Percentiles rank a stretch among this genome's conserved stretches.
These are phyloP conservation scores for Phoeniculus purpureus DNA, from an alignment of 2,797 vertebrate genomes.

Conservation along the genomic window DNA sequence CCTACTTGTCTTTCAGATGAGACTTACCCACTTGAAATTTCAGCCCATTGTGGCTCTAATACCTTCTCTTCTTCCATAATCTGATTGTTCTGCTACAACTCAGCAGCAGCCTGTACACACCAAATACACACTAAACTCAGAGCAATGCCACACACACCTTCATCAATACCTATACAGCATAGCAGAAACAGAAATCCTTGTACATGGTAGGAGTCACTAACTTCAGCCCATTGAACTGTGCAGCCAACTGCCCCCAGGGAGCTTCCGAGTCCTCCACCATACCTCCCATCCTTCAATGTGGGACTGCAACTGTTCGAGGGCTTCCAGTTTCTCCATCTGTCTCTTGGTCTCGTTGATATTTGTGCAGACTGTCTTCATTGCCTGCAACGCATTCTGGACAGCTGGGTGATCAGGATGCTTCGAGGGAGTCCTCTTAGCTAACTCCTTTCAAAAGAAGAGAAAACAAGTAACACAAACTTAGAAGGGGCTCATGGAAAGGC, in stretches of 20 bases:
- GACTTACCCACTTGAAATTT: background rate
- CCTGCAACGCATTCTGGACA: constrained; percentile 92
- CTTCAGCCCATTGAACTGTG: background rate
- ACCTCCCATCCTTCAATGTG: constrained; percentile 99
- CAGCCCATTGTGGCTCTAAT: background rate
- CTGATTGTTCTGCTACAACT: background rate
- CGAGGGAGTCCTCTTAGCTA: constrained; percentile 94
- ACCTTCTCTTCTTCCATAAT: background rate
- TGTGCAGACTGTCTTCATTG: constrained; percentile 97
- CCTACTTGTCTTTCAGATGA: background rate
- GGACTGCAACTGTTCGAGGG: constrained; percentile 96
- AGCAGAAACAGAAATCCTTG: background rate
- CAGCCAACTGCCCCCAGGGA: background rate
- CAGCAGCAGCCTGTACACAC: background rate
- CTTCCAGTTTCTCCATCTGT: constrained; percentile 98
- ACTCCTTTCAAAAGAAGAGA: constrained; percentile 80
- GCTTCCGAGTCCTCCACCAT: constrained; percentile 41
- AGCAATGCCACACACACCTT: background rate
- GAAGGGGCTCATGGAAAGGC: background rate
- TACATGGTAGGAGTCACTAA: background rate
- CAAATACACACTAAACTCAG: background rate
- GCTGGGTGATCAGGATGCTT: constrained; percentile 93
- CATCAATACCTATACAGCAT: background rate
- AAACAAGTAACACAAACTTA: background rate
- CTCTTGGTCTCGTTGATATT: constrained; percentile 99